These are phyloP conservation scores for Volucella inflata DNA, from an alignment of 2,888 invertebrate genomes.

Conservation along the genomic window DNA sequence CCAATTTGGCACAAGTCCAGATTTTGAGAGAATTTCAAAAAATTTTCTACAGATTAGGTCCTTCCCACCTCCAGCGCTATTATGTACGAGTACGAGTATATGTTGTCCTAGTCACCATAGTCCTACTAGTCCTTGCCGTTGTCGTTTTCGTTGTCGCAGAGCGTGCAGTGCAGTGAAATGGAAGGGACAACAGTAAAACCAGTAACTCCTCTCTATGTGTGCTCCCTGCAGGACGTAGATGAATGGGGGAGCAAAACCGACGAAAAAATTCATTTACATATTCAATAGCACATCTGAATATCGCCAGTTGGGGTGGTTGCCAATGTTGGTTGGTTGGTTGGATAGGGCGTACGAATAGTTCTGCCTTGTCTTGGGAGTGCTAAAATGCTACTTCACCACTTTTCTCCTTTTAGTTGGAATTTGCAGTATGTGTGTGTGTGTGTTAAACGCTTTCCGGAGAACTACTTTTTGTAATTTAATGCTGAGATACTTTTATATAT, in stretches of 20 bases:
- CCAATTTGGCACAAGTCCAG: slow-evolving; percentile 75
- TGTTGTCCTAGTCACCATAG: background rate
- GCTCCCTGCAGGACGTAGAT: slow-evolving; percentile 35
- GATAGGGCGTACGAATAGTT: background rate
- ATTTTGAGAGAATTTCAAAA: slow-evolving; percentile 52
- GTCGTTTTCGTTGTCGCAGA: slow-evolving; percentile 3
- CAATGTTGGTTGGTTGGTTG: too few relatives aligned
- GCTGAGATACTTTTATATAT: background rate
- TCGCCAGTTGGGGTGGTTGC: slow-evolving; percentile 25
- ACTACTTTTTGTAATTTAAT: slow-evolving; percentile 44
- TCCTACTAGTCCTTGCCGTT: slow-evolving; percentile 3
- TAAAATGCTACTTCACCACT: slow-evolving; percentile 2
- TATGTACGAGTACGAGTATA: too few relatives aligned
- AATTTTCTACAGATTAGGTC: slow-evolving; percentile 52
- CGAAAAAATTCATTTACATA: slow-evolving; percentile 64
- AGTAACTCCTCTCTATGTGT: slow-evolving; percentile 23
- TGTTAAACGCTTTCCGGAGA: slow-evolving; percentile 29
- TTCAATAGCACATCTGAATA: slow-evolving; percentile 72
- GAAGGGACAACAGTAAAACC: slow-evolving; percentile 58
- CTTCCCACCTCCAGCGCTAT: slow-evolving; percentile 22
- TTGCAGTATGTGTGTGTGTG: slow-evolving; percentile 3
- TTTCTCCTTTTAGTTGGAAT: background rate
- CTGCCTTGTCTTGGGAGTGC: slow-evolving; percentile 29
- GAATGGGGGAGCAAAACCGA: slow-evolving; percentile 8
- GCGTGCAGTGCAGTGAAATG: slow-evolving; percentile 44